Evolutionary conservation across 2,113 vertebrate species (phyloP).

Genomic region (Alethe diademata): DNA sequence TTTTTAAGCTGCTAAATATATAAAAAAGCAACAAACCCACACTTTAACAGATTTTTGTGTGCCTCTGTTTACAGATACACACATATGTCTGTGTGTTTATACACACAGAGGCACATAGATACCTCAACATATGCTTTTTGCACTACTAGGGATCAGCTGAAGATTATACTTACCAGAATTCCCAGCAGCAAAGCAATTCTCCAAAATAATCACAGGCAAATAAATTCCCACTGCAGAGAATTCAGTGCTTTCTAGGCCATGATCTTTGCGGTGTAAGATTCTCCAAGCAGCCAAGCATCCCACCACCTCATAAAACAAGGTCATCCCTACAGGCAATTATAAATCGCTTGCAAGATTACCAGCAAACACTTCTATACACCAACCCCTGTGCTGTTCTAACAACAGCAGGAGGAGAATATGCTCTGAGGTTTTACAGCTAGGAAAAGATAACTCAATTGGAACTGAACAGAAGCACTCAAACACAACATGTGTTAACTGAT

Average conservation of each 20-base stretch:
- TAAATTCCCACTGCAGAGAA: background rate
- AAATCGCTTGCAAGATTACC: background rate
- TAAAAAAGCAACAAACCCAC: background rate
- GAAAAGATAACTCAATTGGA: background rate
- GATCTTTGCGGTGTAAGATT: background rate
- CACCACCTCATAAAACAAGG: background rate
- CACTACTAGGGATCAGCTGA: background rate
- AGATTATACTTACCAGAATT: background rate
- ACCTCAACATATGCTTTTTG: background rate
- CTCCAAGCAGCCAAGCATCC: background rate
- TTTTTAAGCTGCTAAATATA: background rate
- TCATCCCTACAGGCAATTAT: background rate
- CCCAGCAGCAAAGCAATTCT: background rate
- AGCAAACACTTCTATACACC: background rate
- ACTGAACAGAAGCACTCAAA: background rate
- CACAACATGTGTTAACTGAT: background rate
- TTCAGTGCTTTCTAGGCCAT: background rate
- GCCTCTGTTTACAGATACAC: background rate
- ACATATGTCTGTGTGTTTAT: background rate
- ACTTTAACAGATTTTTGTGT: background rate
- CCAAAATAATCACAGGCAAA: background rate
- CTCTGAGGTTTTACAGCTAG: background rate
- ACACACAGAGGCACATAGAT: background rate
- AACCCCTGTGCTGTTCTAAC: background rate
- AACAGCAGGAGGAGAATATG: background rate